Evolutionary conservation across 2,797 vertebrate species (phyloP), one percentile per base, ranked within the genome.

Genomic region (Graptemys geographica): DNA sequence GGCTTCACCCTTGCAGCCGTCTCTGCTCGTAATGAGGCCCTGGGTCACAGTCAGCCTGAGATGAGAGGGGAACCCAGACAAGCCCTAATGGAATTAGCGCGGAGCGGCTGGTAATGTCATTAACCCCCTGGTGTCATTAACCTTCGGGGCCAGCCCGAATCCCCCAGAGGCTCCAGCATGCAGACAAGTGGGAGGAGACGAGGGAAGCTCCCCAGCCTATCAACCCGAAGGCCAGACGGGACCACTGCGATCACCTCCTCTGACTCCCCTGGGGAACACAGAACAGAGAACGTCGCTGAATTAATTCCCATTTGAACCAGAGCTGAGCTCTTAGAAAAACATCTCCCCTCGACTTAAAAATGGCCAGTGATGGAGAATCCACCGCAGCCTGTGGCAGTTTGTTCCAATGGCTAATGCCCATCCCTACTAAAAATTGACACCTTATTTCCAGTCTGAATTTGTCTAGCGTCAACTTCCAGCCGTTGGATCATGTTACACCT

Each of bases 261-360:
- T 23, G n/a, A 21, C n/a, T n/a, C 19, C 5, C 3, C 5, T 16
- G n/a, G 23, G 31, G 5, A 15, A 6, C 6, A 15, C 19, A 37
- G 65, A n/a, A 10, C n/a, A n/a, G 65, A 23, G 65, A 41, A 6
- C 19, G 1, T 3, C 10, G 21, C 69, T 72, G n/a, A 41, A 72
- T 72, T 11, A 37, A 37, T 21, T 72, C 65, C 65, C 65, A 3
- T 72, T 72, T 37, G 65, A 72, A 23, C 65, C 10, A n/a, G 65
- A 72, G 65, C 18, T 2, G 19, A 72, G 21, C 2, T 1, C 23
- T 11, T 72, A 21, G n/a, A 41, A 72, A 41, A 72, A 37, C 19
- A 19, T n/a, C n/a, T 72, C 11, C n/a, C 65, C 19, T 41, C 5
- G 18, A 11, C 23, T 23, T 23, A 5, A 72, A 72, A 19, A 72